Evolutionary conservation across 2,113 vertebrate species (phyloP).

Genomic region (Corydoras maculifer): DNA sequence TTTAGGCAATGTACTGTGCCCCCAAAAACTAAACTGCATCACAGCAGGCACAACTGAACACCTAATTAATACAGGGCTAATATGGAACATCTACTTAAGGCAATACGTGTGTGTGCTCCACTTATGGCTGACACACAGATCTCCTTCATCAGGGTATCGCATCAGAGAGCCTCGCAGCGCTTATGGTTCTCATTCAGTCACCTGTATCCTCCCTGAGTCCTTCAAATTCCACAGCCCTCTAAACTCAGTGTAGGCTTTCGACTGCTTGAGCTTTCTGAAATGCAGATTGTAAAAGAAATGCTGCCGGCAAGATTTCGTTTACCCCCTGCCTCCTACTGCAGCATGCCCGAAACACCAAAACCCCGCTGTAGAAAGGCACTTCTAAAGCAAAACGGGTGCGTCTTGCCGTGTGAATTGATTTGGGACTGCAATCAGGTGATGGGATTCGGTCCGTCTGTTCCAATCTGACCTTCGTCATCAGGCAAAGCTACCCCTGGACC

Average conservation of each 20-base stretch:
- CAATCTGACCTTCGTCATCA: too few relatives aligned
- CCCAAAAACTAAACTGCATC: constrained; percentile 24
- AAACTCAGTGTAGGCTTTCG: constrained; percentile 17
- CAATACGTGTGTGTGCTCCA: constrained; percentile 47
- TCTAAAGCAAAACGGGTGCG: constrained; percentile 61
- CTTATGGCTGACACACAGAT: constrained; percentile 45
- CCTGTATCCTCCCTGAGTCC: constrained; percentile 41
- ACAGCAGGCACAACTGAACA: constrained; percentile 31
- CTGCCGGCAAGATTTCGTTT: constrained; percentile 40
- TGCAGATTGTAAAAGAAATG: constrained; percentile 10
- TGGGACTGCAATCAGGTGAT: constrained; percentile 47
- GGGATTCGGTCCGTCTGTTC: too few relatives aligned
- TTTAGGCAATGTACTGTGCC: constrained; percentile 28
- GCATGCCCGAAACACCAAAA: constrained; percentile 50
- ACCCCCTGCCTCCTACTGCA: constrained; percentile 22
- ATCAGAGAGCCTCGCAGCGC: constrained; percentile 31
- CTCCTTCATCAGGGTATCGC: constrained; percentile 9
- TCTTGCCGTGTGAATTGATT: constrained; percentile 55
- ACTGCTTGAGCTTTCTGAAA: constrained; percentile 5
- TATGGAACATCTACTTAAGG: constrained; percentile 46
- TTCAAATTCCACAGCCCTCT: constrained; percentile 31
- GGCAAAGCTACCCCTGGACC: too few relatives aligned
- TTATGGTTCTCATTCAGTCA: constrained; percentile 26
- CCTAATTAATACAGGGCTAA: constrained; percentile 35
- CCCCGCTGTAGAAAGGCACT: constrained; percentile 68